phyloP scores from a whole-genome alignment of 2,113 vertebrate species.

The Sceloporus tristichus region DNA sequence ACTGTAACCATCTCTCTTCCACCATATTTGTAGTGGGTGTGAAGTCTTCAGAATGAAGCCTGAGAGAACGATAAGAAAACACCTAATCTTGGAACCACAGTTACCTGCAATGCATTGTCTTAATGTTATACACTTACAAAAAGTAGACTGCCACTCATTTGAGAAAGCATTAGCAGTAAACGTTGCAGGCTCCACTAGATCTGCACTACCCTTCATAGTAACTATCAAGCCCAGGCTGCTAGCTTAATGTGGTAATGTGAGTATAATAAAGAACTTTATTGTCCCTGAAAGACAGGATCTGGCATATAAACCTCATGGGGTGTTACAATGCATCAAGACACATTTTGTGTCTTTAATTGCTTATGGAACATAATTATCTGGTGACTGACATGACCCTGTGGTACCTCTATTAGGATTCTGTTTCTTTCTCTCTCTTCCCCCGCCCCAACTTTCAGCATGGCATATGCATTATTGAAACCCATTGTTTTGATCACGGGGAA shows the following conservation, averaged over 20 bases:
- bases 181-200: constrained; percentile 23
- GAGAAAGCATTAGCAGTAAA: constrained; percentile 51
- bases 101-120: neutral
- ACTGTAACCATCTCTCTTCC: too few species aligned
- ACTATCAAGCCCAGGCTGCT: constrained; percentile 62
- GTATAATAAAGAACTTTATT: constrained; percentile 72
- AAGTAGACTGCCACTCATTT: neutral
- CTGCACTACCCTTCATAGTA: constrained; percentile 58
- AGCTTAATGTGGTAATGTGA: constrained; percentile 63
- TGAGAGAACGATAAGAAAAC: neutral
- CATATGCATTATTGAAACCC: constrained; percentile 72
- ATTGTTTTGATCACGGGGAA: constrained; percentile 76
- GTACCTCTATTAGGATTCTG: constrained; percentile 70
- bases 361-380: constrained; percentile 67
- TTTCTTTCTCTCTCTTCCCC: constrained; percentile 47
- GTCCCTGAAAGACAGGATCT: constrained; percentile 72
- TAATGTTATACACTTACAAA: neutral
- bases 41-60: neutral
- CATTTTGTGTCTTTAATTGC: constrained; percentile 54
- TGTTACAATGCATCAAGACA: constrained; percentile 52
- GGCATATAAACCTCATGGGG: constrained; percentile 58
- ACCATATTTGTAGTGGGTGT: neutral
- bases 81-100: neutral
- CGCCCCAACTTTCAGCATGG: constrained; percentile 51
- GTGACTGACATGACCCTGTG: constrained; percentile 59